Conservation (phyloP, 2,797 vertebrate species). For the Coilia nasus region DNA sequence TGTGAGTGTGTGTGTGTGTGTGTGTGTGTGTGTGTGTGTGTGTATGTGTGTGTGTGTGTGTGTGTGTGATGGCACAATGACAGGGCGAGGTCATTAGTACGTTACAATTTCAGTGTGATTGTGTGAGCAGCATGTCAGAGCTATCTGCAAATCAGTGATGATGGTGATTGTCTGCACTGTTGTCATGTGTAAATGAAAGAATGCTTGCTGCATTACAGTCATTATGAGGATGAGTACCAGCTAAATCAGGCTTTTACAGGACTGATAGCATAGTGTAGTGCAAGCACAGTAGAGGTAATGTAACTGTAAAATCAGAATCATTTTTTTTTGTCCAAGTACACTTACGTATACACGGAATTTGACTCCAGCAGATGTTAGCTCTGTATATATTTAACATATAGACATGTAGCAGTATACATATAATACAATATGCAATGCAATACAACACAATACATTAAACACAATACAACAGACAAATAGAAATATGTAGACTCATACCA, state of each 20-base stretch:
- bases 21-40: neutral
- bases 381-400: too few species aligned
- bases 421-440: too few species aligned
- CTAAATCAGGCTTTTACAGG: neutral
- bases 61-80: too few species aligned
- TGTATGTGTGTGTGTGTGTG: neutral
- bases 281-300: neutral
- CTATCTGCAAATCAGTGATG: slow-evolving; percentile 39
- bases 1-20: slow-evolving; percentile 31
- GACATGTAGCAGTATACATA: too few species aligned
- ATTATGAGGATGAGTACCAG: neutral
- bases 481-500: too few species aligned
- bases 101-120: neutral
- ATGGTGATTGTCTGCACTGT: slow-evolving; percentile 41
- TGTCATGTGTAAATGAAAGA: slow-evolving; percentile 31
- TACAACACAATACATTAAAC: too few species aligned
- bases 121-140: slow-evolving; percentile 42
- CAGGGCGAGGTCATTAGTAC: neutral
- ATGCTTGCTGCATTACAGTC: neutral
- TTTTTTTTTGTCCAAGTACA: neutral
- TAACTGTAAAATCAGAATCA: neutral
- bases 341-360: too few species aligned
- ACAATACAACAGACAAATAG: too few species aligned
- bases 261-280: neutral
- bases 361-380: too few species aligned